Base-by-base conservation (phyloP, 2,888 invertebrate species). In the Aspidiotus destructor region DNA sequence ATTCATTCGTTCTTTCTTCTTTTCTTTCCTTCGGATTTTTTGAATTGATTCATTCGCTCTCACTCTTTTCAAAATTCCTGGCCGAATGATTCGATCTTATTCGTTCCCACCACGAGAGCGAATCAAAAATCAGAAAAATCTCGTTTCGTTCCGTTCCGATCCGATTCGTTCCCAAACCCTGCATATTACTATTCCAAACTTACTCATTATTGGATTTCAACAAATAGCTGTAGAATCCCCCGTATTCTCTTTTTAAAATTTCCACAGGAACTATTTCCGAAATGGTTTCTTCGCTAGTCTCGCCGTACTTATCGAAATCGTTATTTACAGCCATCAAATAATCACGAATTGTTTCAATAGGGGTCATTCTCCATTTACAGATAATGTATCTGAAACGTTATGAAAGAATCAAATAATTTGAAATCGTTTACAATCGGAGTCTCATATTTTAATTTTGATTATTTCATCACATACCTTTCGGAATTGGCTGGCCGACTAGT, bases 401-500 rank as follows among this genome's bases (percentile, higher is more conserved):
- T 3, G 28, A 28, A 28, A 28, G n/a, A 28, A 28, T 28, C 28
- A 1, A 28, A 28, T 28, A 28, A 3, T 28, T 28, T 28, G 5
- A 28, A 28, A 28, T 28, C 28, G 2, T 28, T 28, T 28, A 28
- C 28, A 28, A 28, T 28, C 5, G 5, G n/a, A n/a, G n/a, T n/a
- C n/a, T n/a, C n/a, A 28, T 28, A 1, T 28, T 28, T 28, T 5
- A 28, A 28, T 28, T 28, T 5, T 5, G 5, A 28, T 28, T 28
- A 28, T 28, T 28, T 28, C 28, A 28, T 15, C 16, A 61, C 41
- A 62, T 74, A 84, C 76, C 97, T 84, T 79, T 99, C 98, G 0
- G 98, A 96, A 77, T 98, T 99, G 0, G 98, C 98, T 0, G 98
- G 98, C 68, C 98, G 83, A 72, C 96, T 97, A 2, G 95, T 90